Evolutionary conservation across 2,888 invertebrate genomes (phyloP), one percentile per base, ranked within the genome.

Genomic region (Rhabditoides inermis): DNA sequence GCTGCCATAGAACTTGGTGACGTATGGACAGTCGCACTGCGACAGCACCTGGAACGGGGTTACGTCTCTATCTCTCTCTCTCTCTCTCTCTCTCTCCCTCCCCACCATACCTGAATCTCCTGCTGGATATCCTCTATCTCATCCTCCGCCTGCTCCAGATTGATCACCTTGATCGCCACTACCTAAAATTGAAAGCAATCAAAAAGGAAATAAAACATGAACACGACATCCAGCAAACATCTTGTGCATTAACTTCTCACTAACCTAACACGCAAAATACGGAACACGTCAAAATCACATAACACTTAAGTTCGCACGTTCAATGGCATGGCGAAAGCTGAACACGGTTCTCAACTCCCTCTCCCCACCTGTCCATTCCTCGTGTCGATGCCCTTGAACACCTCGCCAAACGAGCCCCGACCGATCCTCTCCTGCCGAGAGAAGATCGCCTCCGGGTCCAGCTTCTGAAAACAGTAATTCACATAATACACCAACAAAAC

Each of bases 91-190:
- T 32, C 32, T 15, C 7, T 32, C 15, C 15, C 15, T 32, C 32
- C 32, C 7, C 32, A 32, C 7, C 32, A 12, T 5, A 56, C 57
- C 40, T 53, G 53, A 26, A 69, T 71, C 82, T 98, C 98, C 81
- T 98, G 95, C 80, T 98, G 98, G 75, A 98, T 98, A 78, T 98
- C 95, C 80, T 98, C 98, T 80, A 98, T 98, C 81, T 98, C 98
- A 88, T 98, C 98, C 83, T 98, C 95, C 53, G 95, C 95, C 78
- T 98, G 95, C 80, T 98, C 95, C 72, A 98, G 83, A 81, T 98
- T 95, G 72, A 98, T 94, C 73, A 95, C 92, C 82, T 94, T 95
- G 77, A 94, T 95, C 77, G 95, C 95, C 69, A 95, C 92, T 61
- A 94, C 88, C 81, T 92, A 89, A 32, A 55, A 56, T 10, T 10